A percentile compares a stretch with the other conserved stretches of the same genome.
Evolutionary conservation across 2,888 invertebrate genomes (phyloP).

Genomic region (Cinara cedri): DNA sequence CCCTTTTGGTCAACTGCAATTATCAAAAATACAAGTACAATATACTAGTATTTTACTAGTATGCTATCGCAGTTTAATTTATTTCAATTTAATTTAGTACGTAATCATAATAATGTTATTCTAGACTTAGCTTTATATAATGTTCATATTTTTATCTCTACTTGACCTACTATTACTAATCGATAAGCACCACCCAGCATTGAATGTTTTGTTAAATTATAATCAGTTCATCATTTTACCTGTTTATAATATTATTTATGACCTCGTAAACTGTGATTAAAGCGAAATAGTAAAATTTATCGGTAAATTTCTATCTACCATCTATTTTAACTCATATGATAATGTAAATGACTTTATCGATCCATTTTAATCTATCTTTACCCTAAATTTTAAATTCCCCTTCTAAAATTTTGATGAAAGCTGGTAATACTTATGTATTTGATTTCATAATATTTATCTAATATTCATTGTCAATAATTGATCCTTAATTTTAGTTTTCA

Average conservation of each 20-base stretch:
- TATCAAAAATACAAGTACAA: too few relatives aligned
- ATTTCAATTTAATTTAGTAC: too few relatives aligned
- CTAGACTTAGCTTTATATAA: conserved; percentile 13
- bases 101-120: conserved; percentile 9
- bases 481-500: too few relatives aligned
- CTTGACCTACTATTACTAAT: neutral
- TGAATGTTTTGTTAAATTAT: conserved; percentile 10
- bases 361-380: too few relatives aligned
- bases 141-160: neutral
- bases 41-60: conserved; percentile 7
- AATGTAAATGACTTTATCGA: too few relatives aligned
- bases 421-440: too few relatives aligned
- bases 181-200: conserved; percentile 6
- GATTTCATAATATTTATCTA: too few relatives aligned
- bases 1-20: neutral
- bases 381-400: too few relatives aligned
- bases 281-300: neutral
- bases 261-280: conserved; percentile 11
- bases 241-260: conserved; percentile 5
- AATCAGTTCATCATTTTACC: conserved; percentile 1
- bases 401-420: too few relatives aligned
- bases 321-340: neutral
- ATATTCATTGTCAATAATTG: too few relatives aligned
- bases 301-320: neutral
- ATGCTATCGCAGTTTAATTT: conserved; percentile 17